Conservation (phyloP, 2,888 invertebrate genomes). For the Lithophane semibrunnea region DNA sequence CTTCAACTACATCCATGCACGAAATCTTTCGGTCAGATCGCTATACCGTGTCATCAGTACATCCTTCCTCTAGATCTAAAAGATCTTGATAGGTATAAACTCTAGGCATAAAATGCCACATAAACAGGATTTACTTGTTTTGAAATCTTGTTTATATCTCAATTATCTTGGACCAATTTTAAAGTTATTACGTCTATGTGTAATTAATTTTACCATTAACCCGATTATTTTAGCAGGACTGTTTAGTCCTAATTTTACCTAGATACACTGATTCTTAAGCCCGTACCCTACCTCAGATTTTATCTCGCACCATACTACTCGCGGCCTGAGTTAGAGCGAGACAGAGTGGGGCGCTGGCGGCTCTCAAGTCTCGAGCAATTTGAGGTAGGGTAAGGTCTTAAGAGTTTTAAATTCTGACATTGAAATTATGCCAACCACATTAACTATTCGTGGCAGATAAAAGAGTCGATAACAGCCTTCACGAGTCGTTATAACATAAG, state of each 20-base stretch:
- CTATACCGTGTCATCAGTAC: slow-evolving; percentile 4
- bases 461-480: background rate
- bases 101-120: background rate
- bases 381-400: too few species aligned
- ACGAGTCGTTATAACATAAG: background rate
- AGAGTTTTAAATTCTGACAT: background rate
- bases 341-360: too few species aligned
- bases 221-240: background rate
- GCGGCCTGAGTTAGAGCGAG: too few species aligned
- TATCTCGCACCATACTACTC: too few species aligned
- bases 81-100: background rate
- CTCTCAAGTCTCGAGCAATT: too few species aligned
- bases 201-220: background rate
- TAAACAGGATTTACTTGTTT: slow-evolving; percentile 20
- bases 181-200: background rate
- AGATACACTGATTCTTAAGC: background rate
- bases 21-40: background rate
- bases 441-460: background rate
- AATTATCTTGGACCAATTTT: background rate
- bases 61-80: slow-evolving; percentile 23
- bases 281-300: too few species aligned
- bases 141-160: background rate
- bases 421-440: background rate
- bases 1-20: background rate
- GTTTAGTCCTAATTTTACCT: too few species aligned